Base-by-base conservation (phyloP, 1,140 invertebrate genomes). In the Bicyclus anynana region DNA sequence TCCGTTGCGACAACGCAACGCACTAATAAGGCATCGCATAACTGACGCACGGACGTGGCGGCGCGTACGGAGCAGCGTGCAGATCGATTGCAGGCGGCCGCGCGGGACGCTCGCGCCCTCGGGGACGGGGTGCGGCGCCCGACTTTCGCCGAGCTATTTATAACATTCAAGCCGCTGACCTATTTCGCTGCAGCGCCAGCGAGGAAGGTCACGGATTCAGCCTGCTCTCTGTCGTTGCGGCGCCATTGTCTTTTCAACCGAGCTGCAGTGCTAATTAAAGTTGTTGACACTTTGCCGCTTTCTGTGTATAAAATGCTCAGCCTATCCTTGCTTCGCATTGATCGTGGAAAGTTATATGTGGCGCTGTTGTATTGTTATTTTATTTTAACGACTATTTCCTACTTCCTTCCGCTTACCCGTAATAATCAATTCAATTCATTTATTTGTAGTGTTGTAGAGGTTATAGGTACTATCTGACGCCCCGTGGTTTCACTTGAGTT, bases 101-200 rank as follows among this genome's bases (percentile, higher is more conserved):
- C 62, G 56, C 65, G 80, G 67, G 65, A 63, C 64, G 67, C 65
- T 60, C 62, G 53, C 74, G 69, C 69, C 68, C 72, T 62, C 61
- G 65, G 72, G 75, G 73, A 76, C 69, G 83, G 74, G 80, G 79
- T 59, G 74, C 72, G 84, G 74, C 80, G 80, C 71, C 82, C 84
- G 79, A 84, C 82, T 85, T 84, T 83, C 80, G 70, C 81, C 80
- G 71, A 83, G 84, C 84, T 87, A 87, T 87, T 86, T 86, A 87
- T 87, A 87, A 80, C 80, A 83, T 77, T 84, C 74, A 83, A 83
- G 82, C 83, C 82, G 84, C 80, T 87, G 84, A 87, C 84, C 84
- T 82, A 87, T 84, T 86, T 87, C 76, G 76, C 75, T 84, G 81
- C 82, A 87, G 80, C 80, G 71, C 77, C 80, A 65, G 65, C 72